phyloP scores from a whole-genome alignment of 2,113 vertebrate species.

The Labrus mixtus region DNA sequence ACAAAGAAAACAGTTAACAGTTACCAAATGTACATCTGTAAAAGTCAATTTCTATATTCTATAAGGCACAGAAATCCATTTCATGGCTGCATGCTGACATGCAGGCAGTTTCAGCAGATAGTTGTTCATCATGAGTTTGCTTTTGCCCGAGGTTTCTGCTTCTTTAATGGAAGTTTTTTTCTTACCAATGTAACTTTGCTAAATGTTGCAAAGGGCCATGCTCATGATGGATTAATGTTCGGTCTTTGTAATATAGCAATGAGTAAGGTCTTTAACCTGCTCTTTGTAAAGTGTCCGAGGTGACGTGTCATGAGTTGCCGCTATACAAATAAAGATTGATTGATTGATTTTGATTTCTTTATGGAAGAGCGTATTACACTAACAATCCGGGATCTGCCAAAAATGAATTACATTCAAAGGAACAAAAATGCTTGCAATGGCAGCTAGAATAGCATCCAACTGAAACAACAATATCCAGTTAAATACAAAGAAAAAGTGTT shows the following conservation, averaged over 20 bases:
- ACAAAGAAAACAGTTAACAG: slow-evolving; percentile 6
- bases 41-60: neutral
- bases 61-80: neutral
- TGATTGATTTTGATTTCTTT: neutral
- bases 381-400: neutral
- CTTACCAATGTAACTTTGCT: no score
- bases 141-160: no score
- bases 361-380: neutral
- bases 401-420: neutral
- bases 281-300: no score
- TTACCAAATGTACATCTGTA: slow-evolving; percentile 1
- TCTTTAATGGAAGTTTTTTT: no score
- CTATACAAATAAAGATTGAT: no score
- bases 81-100: no score
- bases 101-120: neutral
- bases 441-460: neutral
- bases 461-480: neutral
- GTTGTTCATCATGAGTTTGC: no score
- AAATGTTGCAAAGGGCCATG: no score
- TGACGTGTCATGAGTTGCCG: no score
- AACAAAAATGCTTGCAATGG: neutral
- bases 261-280: no score
- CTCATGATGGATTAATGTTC: no score
- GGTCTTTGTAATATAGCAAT: no score
- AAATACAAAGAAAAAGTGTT: neutral